Evolutionary conservation across 2,888 invertebrate species (phyloP).

Genomic region (Brachyopa scutellaris): DNA sequence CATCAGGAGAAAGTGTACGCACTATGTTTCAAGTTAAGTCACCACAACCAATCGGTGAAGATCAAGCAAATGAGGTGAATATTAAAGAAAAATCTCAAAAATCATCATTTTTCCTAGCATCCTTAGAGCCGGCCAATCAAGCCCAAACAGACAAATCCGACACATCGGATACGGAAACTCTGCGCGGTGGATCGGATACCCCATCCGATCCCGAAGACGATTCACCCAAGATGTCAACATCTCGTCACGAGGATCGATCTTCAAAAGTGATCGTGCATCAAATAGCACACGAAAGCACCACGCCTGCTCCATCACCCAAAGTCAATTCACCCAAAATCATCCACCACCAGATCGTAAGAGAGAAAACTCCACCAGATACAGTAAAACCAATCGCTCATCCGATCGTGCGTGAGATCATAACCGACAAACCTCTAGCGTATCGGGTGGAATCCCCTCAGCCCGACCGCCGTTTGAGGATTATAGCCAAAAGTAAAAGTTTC

Average conservation of each 20-base stretch:
- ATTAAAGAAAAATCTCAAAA: slow-evolving; percentile 1
- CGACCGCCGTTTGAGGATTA: slow-evolving; percentile 8
- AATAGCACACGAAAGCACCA: background rate
- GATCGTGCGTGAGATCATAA: slow-evolving; percentile 33
- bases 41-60: background rate
- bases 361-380: slow-evolving; percentile 8
- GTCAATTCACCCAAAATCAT: background rate
- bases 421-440: slow-evolving; percentile 63
- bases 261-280: background rate
- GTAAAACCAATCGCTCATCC: slow-evolving; percentile 33
- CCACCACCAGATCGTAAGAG: background rate
- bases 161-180: slow-evolving; percentile 12
- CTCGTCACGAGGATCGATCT: background rate
- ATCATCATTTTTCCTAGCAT: slow-evolving; percentile 9
- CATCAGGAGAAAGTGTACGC: slow-evolving; percentile 38
- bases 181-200: slow-evolving; percentile 3
- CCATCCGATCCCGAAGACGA: background rate
- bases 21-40: slow-evolving; percentile 39
- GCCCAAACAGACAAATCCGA: background rate
- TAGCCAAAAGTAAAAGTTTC: slow-evolving; percentile 73
- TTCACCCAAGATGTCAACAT: background rate
- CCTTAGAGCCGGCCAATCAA: background rate
- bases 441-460: slow-evolving; percentile 76
- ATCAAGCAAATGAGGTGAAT: background rate
- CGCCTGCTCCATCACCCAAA: background rate